These are phyloP conservation scores for Pelochelys cantorii DNA, from an alignment of 2,797 vertebrate genomes.

Conservation along the genomic window DNA sequence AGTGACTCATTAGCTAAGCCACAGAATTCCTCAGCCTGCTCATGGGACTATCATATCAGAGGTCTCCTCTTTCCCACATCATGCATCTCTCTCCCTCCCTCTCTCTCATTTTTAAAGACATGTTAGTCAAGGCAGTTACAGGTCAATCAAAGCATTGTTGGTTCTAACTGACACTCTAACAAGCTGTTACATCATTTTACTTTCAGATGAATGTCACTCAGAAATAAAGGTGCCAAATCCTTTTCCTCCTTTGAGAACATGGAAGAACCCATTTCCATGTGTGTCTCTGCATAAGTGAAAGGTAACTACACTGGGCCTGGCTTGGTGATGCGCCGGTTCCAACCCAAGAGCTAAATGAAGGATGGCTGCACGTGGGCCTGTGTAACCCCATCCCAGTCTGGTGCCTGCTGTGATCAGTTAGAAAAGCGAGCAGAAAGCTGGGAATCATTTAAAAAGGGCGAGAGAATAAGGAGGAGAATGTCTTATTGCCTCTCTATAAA, in stretches of 20 bases:
- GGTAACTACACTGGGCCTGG: not conserved
- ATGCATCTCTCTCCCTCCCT: not conserved
- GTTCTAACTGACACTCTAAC: constrained; percentile 74
- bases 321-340: not conserved
- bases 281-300: not conserved
- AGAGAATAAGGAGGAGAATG: too few species aligned
- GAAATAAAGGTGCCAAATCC: constrained; percentile 67
- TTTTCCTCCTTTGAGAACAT: constrained; percentile 39
- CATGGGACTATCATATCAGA: constrained; percentile 52
- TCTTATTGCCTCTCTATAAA: too few species aligned
- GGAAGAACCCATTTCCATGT: not conserved
- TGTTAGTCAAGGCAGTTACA: constrained; percentile 68
- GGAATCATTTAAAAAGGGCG: too few species aligned
- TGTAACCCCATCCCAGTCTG: not conserved
- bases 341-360: not conserved
- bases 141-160: constrained; percentile 77
- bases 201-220: constrained; percentile 71
- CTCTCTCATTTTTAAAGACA: constrained; percentile 63
- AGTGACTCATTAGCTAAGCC: constrained; percentile 63
- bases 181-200: constrained; percentile 75
- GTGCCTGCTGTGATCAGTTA: not conserved
- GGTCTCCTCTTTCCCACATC: constrained; percentile 57
- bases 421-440: too few species aligned
- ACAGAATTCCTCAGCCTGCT: constrained; percentile 57
- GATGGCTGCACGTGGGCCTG: not conserved